These are phyloP conservation scores for Rhipidura dahli DNA, from an alignment of 2,113 vertebrate species.

Conservation along the genomic window DNA sequence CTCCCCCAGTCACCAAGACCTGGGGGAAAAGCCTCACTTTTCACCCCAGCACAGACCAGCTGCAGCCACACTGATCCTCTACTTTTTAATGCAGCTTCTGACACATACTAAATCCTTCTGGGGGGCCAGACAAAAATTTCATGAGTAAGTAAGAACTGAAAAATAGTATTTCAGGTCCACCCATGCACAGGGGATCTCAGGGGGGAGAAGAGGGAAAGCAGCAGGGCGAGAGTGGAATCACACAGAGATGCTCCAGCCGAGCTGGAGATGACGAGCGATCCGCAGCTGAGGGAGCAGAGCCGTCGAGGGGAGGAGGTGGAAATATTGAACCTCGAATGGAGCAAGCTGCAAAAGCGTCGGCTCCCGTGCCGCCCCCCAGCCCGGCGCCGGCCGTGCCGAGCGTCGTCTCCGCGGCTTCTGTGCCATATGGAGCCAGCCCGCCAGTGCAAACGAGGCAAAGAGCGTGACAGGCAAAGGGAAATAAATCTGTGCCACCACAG, in stretches of 20 bases:
- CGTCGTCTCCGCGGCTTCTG: neutral
- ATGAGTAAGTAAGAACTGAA: neutral
- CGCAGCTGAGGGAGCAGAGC: neutral
- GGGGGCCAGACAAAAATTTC: neutral
- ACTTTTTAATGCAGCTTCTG: neutral
- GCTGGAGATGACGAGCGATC: neutral
- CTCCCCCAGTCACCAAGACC: neutral
- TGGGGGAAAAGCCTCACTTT: neutral
- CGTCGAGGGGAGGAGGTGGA: neutral
- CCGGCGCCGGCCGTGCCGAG: neutral
- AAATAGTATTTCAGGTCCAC: neutral
- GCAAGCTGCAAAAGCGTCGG: neutral
- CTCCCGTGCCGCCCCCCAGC: neutral
- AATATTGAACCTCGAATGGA: neutral
- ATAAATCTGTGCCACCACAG: neutral
- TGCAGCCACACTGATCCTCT: neutral
- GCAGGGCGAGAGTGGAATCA: rapidly evolving
- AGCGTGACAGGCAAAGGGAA: neutral
- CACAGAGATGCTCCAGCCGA: neutral
- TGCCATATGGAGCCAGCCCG: neutral
- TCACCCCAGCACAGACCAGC: neutral
- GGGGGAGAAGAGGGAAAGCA: neutral
- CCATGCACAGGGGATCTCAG: rapidly evolving
- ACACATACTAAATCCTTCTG: neutral
- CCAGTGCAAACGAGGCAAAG: conserved; percentile 13